Evolutionary conservation across 2,888 invertebrate genomes (phyloP).

Genomic region (Venustoraphidia nigricollis): DNA sequence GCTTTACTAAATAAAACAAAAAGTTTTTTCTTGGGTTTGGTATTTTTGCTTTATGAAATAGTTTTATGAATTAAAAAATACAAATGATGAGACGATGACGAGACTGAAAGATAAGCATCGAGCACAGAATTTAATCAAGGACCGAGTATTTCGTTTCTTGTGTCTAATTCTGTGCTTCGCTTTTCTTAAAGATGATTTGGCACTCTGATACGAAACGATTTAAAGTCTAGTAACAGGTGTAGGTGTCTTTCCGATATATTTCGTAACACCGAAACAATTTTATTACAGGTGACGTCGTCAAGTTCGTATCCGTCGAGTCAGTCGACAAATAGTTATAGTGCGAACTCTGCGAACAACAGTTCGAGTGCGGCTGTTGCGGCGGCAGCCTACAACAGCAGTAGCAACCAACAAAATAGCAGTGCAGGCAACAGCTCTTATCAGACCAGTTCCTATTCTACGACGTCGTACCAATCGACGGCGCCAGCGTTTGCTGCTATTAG

Average conservation of each 20-base stretch:
- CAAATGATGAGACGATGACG: constrained; percentile 21
- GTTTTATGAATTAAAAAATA: not conserved
- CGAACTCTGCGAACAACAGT: constrained; percentile 22
- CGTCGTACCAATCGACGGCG: constrained; percentile 11
- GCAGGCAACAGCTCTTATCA: constrained; percentile 19
- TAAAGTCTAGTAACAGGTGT: not conserved
- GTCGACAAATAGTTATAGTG: constrained; percentile 23
- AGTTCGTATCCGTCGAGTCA: constrained; percentile 18
- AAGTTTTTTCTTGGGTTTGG: too few relatives aligned
- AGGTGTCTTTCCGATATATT: not conserved
- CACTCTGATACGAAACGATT: constrained; percentile 13
- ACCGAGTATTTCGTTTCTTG: too few relatives aligned
- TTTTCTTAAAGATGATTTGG: constrained; percentile 13
- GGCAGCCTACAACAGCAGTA: constrained; percentile 9
- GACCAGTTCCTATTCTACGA: constrained; percentile 24
- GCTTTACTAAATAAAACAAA: too few relatives aligned
- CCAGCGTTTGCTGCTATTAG: constrained; percentile 23
- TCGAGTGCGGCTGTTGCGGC: constrained; percentile 15
- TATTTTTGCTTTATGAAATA: too few relatives aligned
- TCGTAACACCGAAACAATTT: not conserved
- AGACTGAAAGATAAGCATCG: constrained; percentile 13
- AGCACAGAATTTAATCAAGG: constrained; percentile 6
- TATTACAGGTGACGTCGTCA: constrained; percentile 29
- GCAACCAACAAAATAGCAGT: constrained; percentile 6
- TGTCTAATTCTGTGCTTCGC: too few relatives aligned